Evolutionary conservation across 2,888 invertebrate species (phyloP).

Genomic region (Pasiphila rectangulata): DNA sequence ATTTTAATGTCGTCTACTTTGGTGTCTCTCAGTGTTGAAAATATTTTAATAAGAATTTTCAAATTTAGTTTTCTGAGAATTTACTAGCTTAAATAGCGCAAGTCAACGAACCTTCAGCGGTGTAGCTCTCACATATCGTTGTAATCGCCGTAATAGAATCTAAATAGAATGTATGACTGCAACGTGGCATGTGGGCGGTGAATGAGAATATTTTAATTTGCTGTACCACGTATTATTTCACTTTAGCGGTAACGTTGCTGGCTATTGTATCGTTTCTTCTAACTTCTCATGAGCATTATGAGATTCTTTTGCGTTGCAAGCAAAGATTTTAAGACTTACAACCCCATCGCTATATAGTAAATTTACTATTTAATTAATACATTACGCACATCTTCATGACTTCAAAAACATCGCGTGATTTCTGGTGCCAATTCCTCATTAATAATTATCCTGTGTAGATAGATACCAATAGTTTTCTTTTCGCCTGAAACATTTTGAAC

Average conservation of each 20-base stretch:
- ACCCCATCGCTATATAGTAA: no score
- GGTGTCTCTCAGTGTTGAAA: no score
- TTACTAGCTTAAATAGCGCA: constrained; percentile 24
- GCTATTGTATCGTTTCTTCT: constrained; percentile 4
- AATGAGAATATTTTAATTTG: constrained; percentile 19
- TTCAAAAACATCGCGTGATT: background rate
- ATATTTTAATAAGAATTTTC: no score
- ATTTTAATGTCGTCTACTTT: no score
- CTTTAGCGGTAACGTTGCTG: background rate
- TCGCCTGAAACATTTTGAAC: no score
- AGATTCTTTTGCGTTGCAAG: background rate
- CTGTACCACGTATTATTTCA: constrained; percentile 5
- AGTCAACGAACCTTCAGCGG: constrained; percentile 14
- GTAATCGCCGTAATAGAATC: constrained; percentile 19
- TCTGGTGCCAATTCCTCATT: no score
- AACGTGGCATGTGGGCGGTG: constrained; percentile 13
- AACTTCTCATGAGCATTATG: background rate
- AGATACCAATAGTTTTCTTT: no score
- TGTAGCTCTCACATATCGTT: constrained; percentile 16
- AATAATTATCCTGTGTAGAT: no score
- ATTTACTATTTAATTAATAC: no score
- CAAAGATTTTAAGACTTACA: background rate
- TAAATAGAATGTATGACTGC: constrained; percentile 19
- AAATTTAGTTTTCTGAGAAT: no score
- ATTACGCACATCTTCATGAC: no score